A percentile compares a stretch with the other conserved stretches of the same genome.
phyloP scores from a whole-genome alignment of 1,140 invertebrate species.

The Patella vulgata region DNA sequence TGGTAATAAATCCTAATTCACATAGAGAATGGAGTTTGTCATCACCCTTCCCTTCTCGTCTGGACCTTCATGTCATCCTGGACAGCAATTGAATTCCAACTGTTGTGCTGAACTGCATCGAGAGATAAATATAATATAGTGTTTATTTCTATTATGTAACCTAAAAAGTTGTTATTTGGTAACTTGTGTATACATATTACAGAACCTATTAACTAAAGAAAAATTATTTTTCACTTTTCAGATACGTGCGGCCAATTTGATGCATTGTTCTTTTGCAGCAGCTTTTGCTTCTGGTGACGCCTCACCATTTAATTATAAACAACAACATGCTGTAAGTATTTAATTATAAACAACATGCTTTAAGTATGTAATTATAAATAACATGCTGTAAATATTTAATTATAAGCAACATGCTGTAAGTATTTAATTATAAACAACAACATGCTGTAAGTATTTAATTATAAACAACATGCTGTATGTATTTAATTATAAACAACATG shows the following conservation, averaged over 20 bases:
- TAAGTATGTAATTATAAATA: background rate
- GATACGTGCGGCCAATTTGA: constrained; percentile 80
- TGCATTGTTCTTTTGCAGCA: constrained; percentile 89
- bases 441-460: constrained; percentile 68
- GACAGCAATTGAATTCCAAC: no score
- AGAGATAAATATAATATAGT: no score
- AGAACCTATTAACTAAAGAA: no score
- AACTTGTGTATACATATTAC: no score
- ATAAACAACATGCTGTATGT: constrained; percentile 2
- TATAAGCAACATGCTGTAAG: constrained; percentile 80
- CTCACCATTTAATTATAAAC: constrained; percentile 75
- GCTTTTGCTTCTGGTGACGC: constrained; percentile 81
- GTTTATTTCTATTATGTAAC: no score
- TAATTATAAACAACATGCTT: constrained; percentile 6
- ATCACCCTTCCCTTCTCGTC: background rate
- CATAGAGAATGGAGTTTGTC: background rate
- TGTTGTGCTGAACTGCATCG: no score
- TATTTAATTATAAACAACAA: constrained; percentile 74
- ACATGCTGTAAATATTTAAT: background rate
- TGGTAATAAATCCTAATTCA: background rate
- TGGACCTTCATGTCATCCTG: constrained; percentile 5
- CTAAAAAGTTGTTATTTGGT: no score
- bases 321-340: constrained; percentile 71
- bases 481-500: background rate
- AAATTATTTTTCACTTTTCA: no score